These are phyloP conservation scores for Drosophila macrospina DNA, from an alignment of 2,888 invertebrate genomes.

Conservation along the genomic window DNA sequence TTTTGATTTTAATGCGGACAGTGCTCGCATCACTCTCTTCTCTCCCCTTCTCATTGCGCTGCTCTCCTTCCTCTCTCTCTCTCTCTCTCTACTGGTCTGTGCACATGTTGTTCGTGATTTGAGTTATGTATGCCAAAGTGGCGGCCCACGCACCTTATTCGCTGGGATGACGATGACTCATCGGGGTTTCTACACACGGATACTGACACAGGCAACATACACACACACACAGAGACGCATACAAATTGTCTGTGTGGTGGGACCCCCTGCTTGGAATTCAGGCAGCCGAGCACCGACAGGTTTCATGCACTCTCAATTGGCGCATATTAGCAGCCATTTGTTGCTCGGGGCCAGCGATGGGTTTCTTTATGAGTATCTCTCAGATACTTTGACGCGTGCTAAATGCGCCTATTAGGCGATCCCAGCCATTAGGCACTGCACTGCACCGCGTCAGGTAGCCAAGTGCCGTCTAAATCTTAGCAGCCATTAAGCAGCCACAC, in stretches of 20 bases:
- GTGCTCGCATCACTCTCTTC: slow-evolving; percentile 6
- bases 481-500: slow-evolving; percentile 47
- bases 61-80: background rate
- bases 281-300: slow-evolving; percentile 38
- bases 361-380: slow-evolving; percentile 31
- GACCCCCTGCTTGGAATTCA: slow-evolving; percentile 55
- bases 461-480: slow-evolving; percentile 44
- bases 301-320: slow-evolving; percentile 49
- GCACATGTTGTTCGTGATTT: slow-evolving; percentile 52
- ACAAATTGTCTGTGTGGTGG: slow-evolving; percentile 25
- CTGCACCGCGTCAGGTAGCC: slow-evolving; percentile 43
- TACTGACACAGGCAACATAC: slow-evolving; percentile 20
- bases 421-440: slow-evolving; percentile 46
- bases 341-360: slow-evolving; percentile 14
- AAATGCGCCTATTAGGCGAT: slow-evolving; percentile 68
- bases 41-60: background rate
- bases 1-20: slow-evolving; percentile 60
- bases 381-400: slow-evolving; percentile 65
- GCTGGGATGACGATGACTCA: slow-evolving; percentile 76
- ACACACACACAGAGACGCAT: slow-evolving; percentile 32
- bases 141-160: slow-evolving; percentile 53
- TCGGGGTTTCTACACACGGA: slow-evolving; percentile 83
- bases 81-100: slow-evolving; percentile 13
- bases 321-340: slow-evolving; percentile 40
- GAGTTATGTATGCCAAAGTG: slow-evolving; percentile 69